These are phyloP conservation scores for Ailuropoda melanoleuca DNA, from an alignment of 2,113 vertebrate genomes.

Conservation along the genomic window DNA sequence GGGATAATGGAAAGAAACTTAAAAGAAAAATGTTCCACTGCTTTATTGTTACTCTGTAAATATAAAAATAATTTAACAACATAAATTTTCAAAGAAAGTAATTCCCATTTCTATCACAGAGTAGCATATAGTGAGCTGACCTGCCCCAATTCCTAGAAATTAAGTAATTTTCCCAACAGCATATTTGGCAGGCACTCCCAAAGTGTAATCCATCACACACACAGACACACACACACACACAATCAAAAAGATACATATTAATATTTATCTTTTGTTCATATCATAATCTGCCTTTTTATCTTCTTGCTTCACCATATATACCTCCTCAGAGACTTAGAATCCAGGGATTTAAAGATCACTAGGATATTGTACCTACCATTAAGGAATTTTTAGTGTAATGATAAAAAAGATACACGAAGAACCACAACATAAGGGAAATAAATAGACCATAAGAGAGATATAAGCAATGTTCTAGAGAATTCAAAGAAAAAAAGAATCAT, in stretches of 20 bases:
- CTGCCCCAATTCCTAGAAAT: background rate
- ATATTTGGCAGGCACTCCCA: background rate
- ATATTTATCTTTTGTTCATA: background rate
- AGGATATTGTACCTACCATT: background rate
- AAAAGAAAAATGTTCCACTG: background rate
- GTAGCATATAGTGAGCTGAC: background rate
- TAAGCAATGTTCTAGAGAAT: background rate
- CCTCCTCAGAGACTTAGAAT: background rate
- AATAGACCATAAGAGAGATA: background rate
- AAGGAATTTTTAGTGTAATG: background rate
- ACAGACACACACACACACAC: background rate
- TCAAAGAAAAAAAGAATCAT: background rate
- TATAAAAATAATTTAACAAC: background rate
- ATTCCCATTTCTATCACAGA: background rate
- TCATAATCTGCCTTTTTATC: background rate
- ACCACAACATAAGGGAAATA: background rate
- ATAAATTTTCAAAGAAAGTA: background rate
- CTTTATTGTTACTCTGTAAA: background rate
- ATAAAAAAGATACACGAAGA: slow-evolving; percentile 20
- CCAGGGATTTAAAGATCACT: background rate
- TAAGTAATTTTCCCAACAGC: background rate
- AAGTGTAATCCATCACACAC: background rate
- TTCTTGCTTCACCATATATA: background rate
- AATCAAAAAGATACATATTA: background rate
- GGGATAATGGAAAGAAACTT: background rate